These are phyloP conservation scores for Paralvinella palmiformis DNA, from an alignment of 1,140 invertebrate species.

Conservation along the genomic window DNA sequence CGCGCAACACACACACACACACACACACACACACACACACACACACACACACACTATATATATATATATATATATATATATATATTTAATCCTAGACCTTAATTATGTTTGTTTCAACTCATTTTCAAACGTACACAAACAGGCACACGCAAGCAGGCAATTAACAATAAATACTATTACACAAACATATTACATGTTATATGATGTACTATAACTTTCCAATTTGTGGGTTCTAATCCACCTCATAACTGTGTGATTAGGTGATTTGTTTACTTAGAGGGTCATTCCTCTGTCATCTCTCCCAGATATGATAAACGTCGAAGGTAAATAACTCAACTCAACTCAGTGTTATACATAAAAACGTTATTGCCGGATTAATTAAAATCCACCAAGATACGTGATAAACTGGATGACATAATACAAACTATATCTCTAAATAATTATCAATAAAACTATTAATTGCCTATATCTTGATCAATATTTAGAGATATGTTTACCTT, in stretches of 20 bases:
- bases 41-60: background rate
- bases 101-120: too few species aligned
- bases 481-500: slow-evolving; percentile 5
- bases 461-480: background rate
- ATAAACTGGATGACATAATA: background rate
- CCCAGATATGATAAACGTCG: too few species aligned
- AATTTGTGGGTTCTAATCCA: too few species aligned
- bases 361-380: background rate
- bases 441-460: background rate
- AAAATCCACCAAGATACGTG: background rate
- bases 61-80: background rate
- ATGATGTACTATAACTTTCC: too few species aligned
- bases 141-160: too few species aligned
- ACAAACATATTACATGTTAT: too few species aligned
- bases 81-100: background rate
- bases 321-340: background rate
- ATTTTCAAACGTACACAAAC: too few species aligned
- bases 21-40: background rate
- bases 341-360: background rate
- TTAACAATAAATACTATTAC: too few species aligned
- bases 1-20: slow-evolving; percentile 1
- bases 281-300: too few species aligned
- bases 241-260: too few species aligned
- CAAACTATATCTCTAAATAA: background rate
- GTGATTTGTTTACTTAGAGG: too few species aligned